Evolutionary conservation across 2,888 invertebrate genomes (phyloP).

Genomic region (Drosophila sordidula): DNA sequence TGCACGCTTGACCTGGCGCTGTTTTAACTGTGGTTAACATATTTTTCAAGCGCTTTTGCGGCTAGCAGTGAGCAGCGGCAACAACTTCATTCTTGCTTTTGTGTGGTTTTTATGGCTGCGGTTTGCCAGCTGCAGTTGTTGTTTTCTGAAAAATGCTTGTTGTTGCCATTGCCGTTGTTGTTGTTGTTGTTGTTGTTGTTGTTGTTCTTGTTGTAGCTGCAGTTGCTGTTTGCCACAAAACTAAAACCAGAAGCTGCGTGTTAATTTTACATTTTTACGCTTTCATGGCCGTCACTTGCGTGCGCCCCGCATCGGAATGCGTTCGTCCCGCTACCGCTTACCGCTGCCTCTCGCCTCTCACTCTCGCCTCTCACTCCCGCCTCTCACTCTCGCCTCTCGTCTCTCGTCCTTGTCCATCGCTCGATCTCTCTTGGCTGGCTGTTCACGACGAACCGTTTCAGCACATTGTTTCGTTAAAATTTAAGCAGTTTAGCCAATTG

Average conservation of each 20-base stretch:
- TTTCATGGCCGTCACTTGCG: conserved; percentile 80
- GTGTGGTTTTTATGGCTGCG: conserved; percentile 80
- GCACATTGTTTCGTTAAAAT: conserved; percentile 74
- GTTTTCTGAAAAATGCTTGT: conserved; percentile 25
- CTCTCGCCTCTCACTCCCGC: not conserved
- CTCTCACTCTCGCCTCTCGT: not conserved
- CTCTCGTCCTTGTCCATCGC: not conserved
- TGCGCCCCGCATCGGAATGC: conserved; percentile 64
- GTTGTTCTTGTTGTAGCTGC: conserved; percentile 24
- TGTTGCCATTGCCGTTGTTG: conserved; percentile 6
- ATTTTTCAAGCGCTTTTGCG: conserved; percentile 81
- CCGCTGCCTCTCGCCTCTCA: not conserved
- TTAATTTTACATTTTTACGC: conserved; percentile 81
- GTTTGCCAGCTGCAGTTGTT: conserved; percentile 64
- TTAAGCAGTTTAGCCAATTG: conserved; percentile 72
- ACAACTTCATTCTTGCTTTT: conserved; percentile 81
- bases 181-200: conserved; percentile 22
- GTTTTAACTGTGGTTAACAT: conserved; percentile 80
- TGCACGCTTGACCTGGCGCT: conserved; percentile 79
- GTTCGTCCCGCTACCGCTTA: conserved; percentile 20
- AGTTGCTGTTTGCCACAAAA: conserved; percentile 62
- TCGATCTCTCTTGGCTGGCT: not conserved
- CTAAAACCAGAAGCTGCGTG: conserved; percentile 81
- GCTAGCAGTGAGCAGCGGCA: conserved; percentile 72
- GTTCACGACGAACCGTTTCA: conserved; percentile 46